These are phyloP conservation scores for Tachyglossus aculeatus DNA, from an alignment of 2,797 vertebrate genomes.

Conservation along the genomic window DNA sequence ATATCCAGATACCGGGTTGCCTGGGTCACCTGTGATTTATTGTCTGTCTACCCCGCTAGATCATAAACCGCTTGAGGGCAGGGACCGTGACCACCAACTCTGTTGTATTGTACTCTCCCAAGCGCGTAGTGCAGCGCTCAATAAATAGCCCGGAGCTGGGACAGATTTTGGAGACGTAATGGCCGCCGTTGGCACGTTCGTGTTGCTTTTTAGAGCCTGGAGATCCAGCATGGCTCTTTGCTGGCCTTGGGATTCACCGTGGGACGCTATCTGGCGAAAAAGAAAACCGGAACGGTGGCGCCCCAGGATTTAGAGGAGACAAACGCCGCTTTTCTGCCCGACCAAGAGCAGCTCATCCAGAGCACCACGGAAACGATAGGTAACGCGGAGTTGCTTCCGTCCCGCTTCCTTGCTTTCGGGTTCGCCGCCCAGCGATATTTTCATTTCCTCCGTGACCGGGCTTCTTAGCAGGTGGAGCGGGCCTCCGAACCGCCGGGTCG, in stretches of 20 bases:
- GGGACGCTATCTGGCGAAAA: slow-evolving; percentile 89
- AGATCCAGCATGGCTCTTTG: slow-evolving; percentile 94
- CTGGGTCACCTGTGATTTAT: too few relatives aligned
- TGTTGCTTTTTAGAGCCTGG: slow-evolving; percentile 83
- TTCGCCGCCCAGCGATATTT: not conserved
- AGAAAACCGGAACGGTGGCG: slow-evolving; percentile 72
- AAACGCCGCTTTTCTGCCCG: slow-evolving; percentile 71
- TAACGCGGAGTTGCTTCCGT: too few relatives aligned
- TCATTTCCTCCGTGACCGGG: not conserved
- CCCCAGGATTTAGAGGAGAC: slow-evolving; percentile 66
- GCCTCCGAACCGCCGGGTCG: not conserved
- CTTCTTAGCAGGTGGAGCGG: not conserved
- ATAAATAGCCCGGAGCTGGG: too few relatives aligned
- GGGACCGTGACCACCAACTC: too few relatives aligned
- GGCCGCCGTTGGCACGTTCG: too few relatives aligned
- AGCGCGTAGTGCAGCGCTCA: too few relatives aligned
- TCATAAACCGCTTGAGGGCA: too few relatives aligned
- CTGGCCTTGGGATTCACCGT: slow-evolving; percentile 95
- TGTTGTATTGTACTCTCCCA: too few relatives aligned
- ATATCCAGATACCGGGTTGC: too few relatives aligned
- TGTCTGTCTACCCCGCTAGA: too few relatives aligned
- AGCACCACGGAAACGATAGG: slow-evolving; percentile 90
- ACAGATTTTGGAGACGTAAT: too few relatives aligned
- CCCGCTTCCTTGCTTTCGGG: too few relatives aligned
- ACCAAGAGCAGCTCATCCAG: slow-evolving; percentile 87